These are phyloP conservation scores for Caenorhabditis sp. DNA, from an alignment of 2,888 invertebrate genomes.

Conservation along the genomic window DNA sequence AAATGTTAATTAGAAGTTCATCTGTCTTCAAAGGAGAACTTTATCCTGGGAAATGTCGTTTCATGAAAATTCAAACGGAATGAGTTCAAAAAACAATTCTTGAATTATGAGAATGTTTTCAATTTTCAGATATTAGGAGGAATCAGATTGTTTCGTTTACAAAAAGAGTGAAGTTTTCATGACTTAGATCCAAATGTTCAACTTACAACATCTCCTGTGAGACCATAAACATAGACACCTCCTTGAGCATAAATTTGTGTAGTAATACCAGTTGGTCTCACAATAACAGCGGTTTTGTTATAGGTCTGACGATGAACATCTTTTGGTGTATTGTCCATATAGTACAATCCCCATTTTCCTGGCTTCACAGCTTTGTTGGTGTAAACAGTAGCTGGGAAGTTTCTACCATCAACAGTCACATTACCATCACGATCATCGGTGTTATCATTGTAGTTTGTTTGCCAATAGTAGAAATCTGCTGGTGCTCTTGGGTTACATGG, in stretches of 20 bases:
- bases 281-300: slow-evolving; percentile 28
- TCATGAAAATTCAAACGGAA: no score
- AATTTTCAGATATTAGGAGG: no score
- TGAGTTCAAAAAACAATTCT: no score
- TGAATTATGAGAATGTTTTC: no score
- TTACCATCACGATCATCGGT: slow-evolving; percentile 36
- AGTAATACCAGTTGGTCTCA: slow-evolving; percentile 10
- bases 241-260: slow-evolving; percentile 52
- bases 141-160: no score
- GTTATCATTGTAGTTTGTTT: slow-evolving; percentile 40
- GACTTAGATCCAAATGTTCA: background rate
- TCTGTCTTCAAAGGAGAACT: no score
- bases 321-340: slow-evolving; percentile 54
- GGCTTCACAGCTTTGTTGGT: slow-evolving; percentile 60
- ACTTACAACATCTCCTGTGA: slow-evolving; percentile 41
- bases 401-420: slow-evolving; percentile 4
- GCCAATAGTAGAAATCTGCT: slow-evolving; percentile 65
- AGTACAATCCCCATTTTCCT: slow-evolving; percentile 65
- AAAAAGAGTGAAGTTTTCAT: background rate
- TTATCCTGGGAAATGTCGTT: no score
- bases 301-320: slow-evolving; percentile 49
- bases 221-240: slow-evolving; percentile 57
- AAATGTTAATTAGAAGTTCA: no score
- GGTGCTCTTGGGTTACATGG: slow-evolving; percentile 60
- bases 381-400: slow-evolving; percentile 21